phyloP scores from a whole-genome alignment of 1,140 invertebrate genomes.

The Cydia amplana region DNA sequence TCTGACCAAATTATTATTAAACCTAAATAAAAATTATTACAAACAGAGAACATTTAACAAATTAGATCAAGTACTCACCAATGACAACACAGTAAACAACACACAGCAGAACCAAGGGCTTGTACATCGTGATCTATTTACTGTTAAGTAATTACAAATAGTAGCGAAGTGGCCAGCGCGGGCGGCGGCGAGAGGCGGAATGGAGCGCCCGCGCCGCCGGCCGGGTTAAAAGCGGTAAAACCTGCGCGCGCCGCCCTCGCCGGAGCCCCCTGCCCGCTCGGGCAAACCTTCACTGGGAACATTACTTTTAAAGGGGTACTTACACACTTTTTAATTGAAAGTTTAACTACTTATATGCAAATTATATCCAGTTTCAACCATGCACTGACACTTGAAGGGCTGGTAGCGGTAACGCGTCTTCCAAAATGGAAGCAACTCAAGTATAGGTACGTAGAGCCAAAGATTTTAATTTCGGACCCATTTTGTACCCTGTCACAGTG shows the following conservation, averaged over 20 bases:
- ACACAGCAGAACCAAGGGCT: constrained; percentile 58
- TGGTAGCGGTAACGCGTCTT: no score
- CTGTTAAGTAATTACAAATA: constrained; percentile 31
- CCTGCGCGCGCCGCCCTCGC: constrained; percentile 41
- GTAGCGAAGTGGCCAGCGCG: constrained; percentile 43
- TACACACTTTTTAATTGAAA: neutral
- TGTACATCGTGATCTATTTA: constrained; percentile 54
- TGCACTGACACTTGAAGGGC: no score
- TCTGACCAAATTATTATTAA: neutral
- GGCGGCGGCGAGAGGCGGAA: constrained; percentile 57
- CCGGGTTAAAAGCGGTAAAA: constrained; percentile 62
- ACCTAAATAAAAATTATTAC: neutral
- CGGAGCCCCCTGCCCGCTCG: constrained; percentile 43
- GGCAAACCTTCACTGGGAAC: constrained; percentile 16
- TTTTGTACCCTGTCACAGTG: no score
- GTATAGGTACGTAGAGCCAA: no score
- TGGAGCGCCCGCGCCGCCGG: constrained; percentile 50
- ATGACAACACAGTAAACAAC: constrained; percentile 57
- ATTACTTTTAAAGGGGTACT: constrained; percentile 3
- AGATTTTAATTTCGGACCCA: no score
- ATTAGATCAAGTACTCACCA: constrained; percentile 43
- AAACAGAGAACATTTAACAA: neutral
- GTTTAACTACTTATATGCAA: neutral
- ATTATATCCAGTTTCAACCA: neutral
- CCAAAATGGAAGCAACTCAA: no score